Conservation (phyloP, 2,797 vertebrate species). For the Notolepis coatsorum region DNA sequence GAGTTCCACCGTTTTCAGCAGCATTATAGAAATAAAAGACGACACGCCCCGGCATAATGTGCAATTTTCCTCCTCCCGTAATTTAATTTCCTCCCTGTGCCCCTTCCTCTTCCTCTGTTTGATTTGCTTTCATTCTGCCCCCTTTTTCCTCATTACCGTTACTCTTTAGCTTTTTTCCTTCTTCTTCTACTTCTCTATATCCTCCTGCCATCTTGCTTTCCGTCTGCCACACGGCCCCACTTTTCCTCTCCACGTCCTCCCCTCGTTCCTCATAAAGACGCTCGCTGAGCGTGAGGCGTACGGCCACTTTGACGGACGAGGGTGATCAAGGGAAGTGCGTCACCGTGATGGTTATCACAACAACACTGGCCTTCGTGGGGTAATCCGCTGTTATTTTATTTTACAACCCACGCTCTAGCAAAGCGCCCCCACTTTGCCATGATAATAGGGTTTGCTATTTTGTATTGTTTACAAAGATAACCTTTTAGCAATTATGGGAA, state of each 20-base stretch:
- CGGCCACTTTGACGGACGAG: constrained; percentile 48
- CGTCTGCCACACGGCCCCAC: not conserved
- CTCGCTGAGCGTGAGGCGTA: no score
- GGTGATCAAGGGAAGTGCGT: constrained; percentile 41
- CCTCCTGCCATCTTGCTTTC: constrained; percentile 1
- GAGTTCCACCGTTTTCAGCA: constrained; percentile 9
- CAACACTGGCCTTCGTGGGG: constrained; percentile 50
- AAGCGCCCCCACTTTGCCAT: constrained; percentile 26
- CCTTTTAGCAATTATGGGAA: constrained; percentile 57
- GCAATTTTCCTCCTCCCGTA: constrained; percentile 16
- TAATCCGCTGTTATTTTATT: constrained; percentile 45
- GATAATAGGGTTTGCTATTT: constrained; percentile 39
- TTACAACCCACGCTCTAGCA: constrained; percentile 18
- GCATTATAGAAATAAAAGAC: constrained; percentile 14
- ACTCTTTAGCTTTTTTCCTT: not conserved
- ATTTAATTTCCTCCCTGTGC: constrained; percentile 1
- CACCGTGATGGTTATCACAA: constrained; percentile 31
- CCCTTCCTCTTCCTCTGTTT: constrained; percentile 15
- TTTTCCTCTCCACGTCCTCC: no score
- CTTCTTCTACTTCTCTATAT: not conserved
- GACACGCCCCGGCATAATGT: constrained; percentile 18
- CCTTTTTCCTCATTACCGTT: constrained; percentile 9
- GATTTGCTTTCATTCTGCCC: not conserved
- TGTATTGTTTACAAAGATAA: constrained; percentile 48
- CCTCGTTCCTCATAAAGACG: no score